Base-by-base conservation (phyloP, 1,140 invertebrate genomes). In the Elysia chlorotica region DNA sequence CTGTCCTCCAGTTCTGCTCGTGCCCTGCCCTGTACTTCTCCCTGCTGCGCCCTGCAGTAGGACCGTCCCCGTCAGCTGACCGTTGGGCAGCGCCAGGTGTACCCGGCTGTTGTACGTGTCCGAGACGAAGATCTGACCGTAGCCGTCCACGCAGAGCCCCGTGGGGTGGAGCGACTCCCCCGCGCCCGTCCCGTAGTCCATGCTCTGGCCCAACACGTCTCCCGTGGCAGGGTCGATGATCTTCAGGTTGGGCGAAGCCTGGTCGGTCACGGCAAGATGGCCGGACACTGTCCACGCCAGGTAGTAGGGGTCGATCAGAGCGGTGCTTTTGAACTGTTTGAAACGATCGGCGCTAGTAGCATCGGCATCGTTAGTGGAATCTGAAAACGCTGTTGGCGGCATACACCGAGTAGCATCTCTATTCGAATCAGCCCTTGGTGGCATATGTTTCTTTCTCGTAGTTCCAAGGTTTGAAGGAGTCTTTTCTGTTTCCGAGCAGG, bases 71-170 rank as follows among this genome's bases (percentile, higher is more conserved):
- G 37, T 21, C 35, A 66, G 25, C 36, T 41, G 4, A 14, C 85
- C 85, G 73, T 84, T 78, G 4, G 84, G 83, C 2, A 81, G 71
- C 31, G 84, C 78, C 10, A 85, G 75, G 69, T 84, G 83, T 2
- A 86, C 76, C 6, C 84, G 70, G 59, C 84, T 78, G 69, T 85
- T 85, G 25, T 81, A 74, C 63, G 84, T 83, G 76, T 86, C 85
- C 0, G 82, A 84, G 1, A 86, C 74, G 38, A 85, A 79, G 14
- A 85, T 80, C 61, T 85, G 80, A 6, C 84, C 85, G 68, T 81
- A 65, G 31, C 71, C 72, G 72, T 86, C 85, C 31, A 78, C 77
- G 66, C 83, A 85, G 17, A 85, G 77, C 1, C 85, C 85, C 70
- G 81, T 82, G 5, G 85, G 85, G 41, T 85, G 81, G 1, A 86